phyloP scores from a whole-genome alignment of 2,888 invertebrate genomes.

The Chymomyza caudatula region DNA sequence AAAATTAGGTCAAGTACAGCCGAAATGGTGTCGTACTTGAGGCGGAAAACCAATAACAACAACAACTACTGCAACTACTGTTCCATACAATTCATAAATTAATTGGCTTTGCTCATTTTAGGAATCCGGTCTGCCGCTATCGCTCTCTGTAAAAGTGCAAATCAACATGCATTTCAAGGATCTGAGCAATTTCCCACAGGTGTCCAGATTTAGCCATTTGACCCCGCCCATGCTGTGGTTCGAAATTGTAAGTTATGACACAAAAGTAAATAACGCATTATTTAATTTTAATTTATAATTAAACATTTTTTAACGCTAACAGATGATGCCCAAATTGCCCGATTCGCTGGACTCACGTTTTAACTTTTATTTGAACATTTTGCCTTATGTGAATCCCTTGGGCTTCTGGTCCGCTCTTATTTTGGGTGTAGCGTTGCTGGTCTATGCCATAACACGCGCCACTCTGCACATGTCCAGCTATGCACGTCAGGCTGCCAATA shows the following conservation, averaged over 20 bases:
- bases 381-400: slow-evolving; percentile 82
- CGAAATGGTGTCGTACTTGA: slow-evolving; percentile 42
- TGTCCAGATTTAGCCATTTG: slow-evolving; percentile 84
- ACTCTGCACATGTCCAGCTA: slow-evolving; percentile 72
- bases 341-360: slow-evolving; percentile 82
- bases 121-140: slow-evolving; percentile 88
- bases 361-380: slow-evolving; percentile 85
- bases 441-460: slow-evolving; percentile 74
- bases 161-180: slow-evolving; percentile 91
- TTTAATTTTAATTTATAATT: not conserved
- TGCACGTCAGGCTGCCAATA: slow-evolving; percentile 51
- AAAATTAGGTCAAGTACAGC: slow-evolving; percentile 56
- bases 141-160: slow-evolving; percentile 89
- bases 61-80: slow-evolving; percentile 5
- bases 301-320: slow-evolving; percentile 51
- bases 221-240: slow-evolving; percentile 92
- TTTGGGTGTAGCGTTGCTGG: slow-evolving; percentile 65
- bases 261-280: not conserved
- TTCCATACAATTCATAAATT: slow-evolving; percentile 26
- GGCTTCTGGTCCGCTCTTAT: slow-evolving; percentile 74
- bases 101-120: slow-evolving; percentile 62
- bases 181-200: slow-evolving; percentile 83
- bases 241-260: slow-evolving; percentile 87
- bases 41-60: slow-evolving; percentile 1
- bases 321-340: slow-evolving; percentile 86